A percentile compares a stretch with the other conserved stretches of the same genome.
Conservation (phyloP, 2,888 invertebrate species). For the Electrophaes corylata region DNA sequence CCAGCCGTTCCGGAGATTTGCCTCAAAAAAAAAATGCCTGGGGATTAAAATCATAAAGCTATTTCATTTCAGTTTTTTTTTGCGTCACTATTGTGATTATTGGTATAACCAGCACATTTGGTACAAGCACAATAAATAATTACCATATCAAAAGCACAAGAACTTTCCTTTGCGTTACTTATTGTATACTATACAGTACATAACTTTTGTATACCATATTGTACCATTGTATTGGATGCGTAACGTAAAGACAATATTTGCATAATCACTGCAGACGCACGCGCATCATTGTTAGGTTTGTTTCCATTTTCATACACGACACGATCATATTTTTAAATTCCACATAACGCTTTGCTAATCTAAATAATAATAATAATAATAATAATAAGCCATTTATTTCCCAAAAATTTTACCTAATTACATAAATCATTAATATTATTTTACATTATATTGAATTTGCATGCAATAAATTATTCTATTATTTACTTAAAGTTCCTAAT, state of each 20-base stretch:
- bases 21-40: no score
- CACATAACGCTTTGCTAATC: neutral
- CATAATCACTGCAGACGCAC: conserved; percentile 67
- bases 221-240: conserved; percentile 52
- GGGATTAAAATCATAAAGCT: no score
- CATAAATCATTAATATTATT: no score
- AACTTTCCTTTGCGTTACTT: conserved; percentile 51
- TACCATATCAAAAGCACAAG: conserved; percentile 56
- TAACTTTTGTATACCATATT: neutral
- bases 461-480: no score
- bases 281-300: conserved; percentile 42
- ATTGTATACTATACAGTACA: neutral
- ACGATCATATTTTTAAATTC: conserved; percentile 45
- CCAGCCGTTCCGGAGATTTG: no score
- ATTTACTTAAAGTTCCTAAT: no score
- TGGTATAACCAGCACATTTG: neutral
- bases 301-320: conserved; percentile 46
- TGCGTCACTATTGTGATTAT: neutral
- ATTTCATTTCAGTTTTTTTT: neutral
- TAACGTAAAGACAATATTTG: conserved; percentile 67
- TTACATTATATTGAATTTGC: no score
- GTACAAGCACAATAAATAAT: conserved; percentile 36
- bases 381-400: no score
- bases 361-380: no score
- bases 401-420: no score